Evolutionary conservation across 2,797 vertebrate genomes (phyloP), one percentile per base, ranked within the genome.

Genomic region (Acanthopagrus latus): DNA sequence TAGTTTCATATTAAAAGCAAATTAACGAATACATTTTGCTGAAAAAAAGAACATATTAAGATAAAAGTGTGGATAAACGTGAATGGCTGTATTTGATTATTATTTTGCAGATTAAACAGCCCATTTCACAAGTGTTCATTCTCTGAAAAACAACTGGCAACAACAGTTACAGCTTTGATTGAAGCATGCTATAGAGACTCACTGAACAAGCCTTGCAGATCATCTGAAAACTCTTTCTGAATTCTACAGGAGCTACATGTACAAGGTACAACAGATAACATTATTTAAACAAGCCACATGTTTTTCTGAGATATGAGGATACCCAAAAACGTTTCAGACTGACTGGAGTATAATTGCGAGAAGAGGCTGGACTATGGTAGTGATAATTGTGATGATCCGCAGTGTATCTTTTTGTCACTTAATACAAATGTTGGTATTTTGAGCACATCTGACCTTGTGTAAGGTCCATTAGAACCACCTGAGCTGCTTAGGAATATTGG

Each of bases 181-280:
- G 4, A 43, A 67, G 43, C n/a, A 14, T 41, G 1, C 3, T 10
- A 3, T 16, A 21, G 1, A 41, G 47, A n/a, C 64, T 74, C 18
- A 59, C n/a, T 73, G n/a, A 72, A 41, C 16, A 51, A 47, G 33
- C 2, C 57, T 52, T 11, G 10, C 1, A 0, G 44, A 67, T 41
- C 17, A 21, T 62, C 52, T 48, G 14, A 47, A 60, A 70, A 51
- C 21, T 29, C 33, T 48, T 38, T 10, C 38, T 17, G 5, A 51
- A 58, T n/a, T 64, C 55, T 29, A 18, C 5, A 23, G 21, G n/a
- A 43, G 27, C 21, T 17, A 25, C 7, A 23, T 33, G 68, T 72
- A 3, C 64, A 65, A 70, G 21, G 67, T 68, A 38, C 67, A 72
- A 21, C 33, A 44, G 41, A 68, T 64, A 60, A 6, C 64, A 33